Evolutionary conservation across 2,888 invertebrate species (phyloP), one percentile per base, ranked within the genome.

Genomic region (Nemotelus nigrinus): DNA sequence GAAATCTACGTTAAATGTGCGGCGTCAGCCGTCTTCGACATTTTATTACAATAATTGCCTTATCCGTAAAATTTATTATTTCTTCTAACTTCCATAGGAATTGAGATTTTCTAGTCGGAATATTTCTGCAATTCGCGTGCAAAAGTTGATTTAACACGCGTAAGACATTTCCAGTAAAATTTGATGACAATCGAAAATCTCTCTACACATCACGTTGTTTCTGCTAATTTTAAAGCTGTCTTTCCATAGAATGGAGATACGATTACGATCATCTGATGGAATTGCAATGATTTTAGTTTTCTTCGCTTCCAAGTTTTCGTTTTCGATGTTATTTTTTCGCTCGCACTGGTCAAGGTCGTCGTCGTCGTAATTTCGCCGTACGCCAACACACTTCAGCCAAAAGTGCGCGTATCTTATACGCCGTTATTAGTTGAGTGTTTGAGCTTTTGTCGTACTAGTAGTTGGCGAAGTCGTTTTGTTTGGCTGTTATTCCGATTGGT

Each of bases 351-450:
- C 63, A 63, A 63, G 63, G 63, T 43, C 44, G 41, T 8, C 63
- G 43, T 39, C 50, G 25, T 25, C 25, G 25, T 25, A 25, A 25
- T 25, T 25, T 25, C 7, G 10, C 25, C 7, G 6, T 41, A 7
- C 63, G 63, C 63, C 63, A 63, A 63, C 63, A 41, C 63, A 43
- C 5, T 25, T 63, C 43, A 8, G 10, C 44, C 63, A 6, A 63
- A 10, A 63, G 39, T 63, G 6, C 63, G 5, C 63, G 6, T 25
- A 25, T 25, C 25, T 25, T 25, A 25, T 25, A 25, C 25, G 25
- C 25, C 25, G 63, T 63, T 43, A 43, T 63, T 63, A 63, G 63
- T 2, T 2, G 43, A 63, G 63, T 4, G 6, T 63, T 4, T 63
- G 44, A 63, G 44, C 43, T 43, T 39, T 63, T 63, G 63, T 43